A percentile compares a stretch with the other conserved stretches of the same genome.
Conservation (phyloP, 2,888 invertebrate species). For the Rhabditophanes sp. region DNA sequence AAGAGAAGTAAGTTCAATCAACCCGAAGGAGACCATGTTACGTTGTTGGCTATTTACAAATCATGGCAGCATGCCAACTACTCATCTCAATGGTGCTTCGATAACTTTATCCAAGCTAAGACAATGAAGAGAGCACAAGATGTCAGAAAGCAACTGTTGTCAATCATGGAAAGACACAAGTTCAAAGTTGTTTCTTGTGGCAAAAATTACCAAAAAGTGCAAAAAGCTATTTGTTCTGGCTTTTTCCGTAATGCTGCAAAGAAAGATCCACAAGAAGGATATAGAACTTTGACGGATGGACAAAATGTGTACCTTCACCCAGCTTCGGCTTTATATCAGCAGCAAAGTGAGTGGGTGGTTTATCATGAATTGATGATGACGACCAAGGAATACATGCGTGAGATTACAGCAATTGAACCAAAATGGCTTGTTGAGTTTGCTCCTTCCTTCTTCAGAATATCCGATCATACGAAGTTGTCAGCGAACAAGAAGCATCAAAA, state of each 20-base stretch:
- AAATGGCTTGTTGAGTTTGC: conserved; percentile 98
- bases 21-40: conserved; percentile 90
- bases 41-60: conserved; percentile 90
- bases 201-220: conserved; percentile 80
- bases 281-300: conserved; percentile 86
- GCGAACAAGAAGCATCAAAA: conserved; percentile 98
- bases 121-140: conserved; percentile 81
- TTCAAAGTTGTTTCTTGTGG: conserved; percentile 89
- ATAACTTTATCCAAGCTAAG: conserved; percentile 92
- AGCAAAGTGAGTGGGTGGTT: conserved; percentile 98
- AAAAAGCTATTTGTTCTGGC: conserved; percentile 89
- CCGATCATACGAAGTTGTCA: conserved; percentile 90
- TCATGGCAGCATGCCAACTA: conserved; percentile 99
- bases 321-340: conserved; percentile 85
- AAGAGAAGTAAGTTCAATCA: conserved; percentile 99
- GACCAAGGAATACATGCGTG: conserved; percentile 79
- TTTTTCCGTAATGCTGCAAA: conserved; percentile 94
- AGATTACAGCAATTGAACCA: conserved; percentile 64
- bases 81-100: conserved; percentile 97
- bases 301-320: conserved; percentile 94
- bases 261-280: conserved; percentile 91
- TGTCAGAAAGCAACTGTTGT: conserved; percentile 80
- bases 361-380: conserved; percentile 97
- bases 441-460: conserved; percentile 95
- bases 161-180: conserved; percentile 59